Evolutionary conservation across 2,113 vertebrate genomes (phyloP).

Genomic region (Zapornia atra): DNA sequence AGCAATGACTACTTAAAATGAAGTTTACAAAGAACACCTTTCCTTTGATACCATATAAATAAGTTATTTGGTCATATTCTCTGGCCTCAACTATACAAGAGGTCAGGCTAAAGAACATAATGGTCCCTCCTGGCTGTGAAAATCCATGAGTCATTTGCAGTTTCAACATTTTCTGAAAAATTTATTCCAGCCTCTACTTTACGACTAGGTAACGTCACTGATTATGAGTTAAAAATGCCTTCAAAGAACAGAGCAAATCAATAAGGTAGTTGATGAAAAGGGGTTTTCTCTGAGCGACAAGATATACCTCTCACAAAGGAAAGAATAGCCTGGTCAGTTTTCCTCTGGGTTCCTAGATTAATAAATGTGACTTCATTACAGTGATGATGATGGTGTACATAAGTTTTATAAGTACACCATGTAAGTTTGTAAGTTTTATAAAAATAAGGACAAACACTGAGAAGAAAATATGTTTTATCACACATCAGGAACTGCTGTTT

Average conservation of each 20-base stretch:
- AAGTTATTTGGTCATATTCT: background rate
- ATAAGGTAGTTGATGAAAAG: background rate
- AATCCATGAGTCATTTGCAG: background rate
- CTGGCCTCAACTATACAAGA: background rate
- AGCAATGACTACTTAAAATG: background rate
- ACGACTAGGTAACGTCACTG: background rate
- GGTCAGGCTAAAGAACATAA: background rate
- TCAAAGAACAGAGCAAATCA: conserved; percentile 12
- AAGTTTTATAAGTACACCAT: too few relatives aligned
- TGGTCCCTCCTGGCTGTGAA: background rate
- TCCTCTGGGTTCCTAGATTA: background rate
- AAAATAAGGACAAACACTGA: background rate
- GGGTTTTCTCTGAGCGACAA: background rate
- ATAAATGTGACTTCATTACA: background rate
- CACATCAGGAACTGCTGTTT: background rate
- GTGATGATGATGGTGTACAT: background rate
- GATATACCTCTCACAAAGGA: background rate
- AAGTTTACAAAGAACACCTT: background rate
- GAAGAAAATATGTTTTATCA: background rate
- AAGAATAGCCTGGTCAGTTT: background rate
- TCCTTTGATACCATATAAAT: background rate
- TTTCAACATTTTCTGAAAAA: background rate
- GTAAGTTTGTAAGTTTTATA: background rate
- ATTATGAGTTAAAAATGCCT: background rate
- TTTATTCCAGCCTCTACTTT: background rate